Base-by-base conservation (phyloP, 2,888 invertebrate genomes). In the Plebejus anna region DNA sequence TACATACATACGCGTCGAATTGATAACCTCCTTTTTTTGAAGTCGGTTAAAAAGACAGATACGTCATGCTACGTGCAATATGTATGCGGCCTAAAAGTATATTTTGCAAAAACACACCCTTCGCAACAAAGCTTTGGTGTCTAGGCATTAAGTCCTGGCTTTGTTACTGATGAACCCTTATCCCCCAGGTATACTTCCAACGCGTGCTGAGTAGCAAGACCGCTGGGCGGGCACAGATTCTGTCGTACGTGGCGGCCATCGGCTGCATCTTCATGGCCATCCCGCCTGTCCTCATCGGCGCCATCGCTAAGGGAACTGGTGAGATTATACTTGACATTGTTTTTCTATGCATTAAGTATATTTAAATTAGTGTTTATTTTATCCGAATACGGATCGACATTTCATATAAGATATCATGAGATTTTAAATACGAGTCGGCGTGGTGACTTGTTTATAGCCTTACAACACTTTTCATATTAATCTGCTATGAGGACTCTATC, bases 211-310 rank as follows among this genome's bases (percentile, higher is more conserved):
- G 99, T 79, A 98, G 99, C 85, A 98, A 98, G 94, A 97, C 98
- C 0, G 99, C 99, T 0, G 96, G 96, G 7, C 96, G 98, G 76
- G 99, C 99, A 70, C 98, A 99, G 93, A 89, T 98, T 76, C 94
- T 99, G 82, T 99, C 99, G 42, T 99, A 98, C 91, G 98, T 99
- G 75, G 99, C 99, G 0, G 99, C 99, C 7, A 92, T 97, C 79
- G 99, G 99, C 32, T 99, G 99, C 91, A 96, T 99, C 84, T 93
- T 99, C 84, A 99, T 99, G 98, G 99, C 99, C 75, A 97, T 99
- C 82, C 99, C 99, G 57, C 98, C 99, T 2, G 98, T 99, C 77
- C 95, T 99, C 78, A 99, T 99, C 84, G 99, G 99, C 80, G 99
- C 98, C 80, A 98, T 99, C 83, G 99, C 99, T 76, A 97, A 98